Base-by-base conservation (phyloP, 2,113 vertebrate species). In the Entelurus aequoreus region DNA sequence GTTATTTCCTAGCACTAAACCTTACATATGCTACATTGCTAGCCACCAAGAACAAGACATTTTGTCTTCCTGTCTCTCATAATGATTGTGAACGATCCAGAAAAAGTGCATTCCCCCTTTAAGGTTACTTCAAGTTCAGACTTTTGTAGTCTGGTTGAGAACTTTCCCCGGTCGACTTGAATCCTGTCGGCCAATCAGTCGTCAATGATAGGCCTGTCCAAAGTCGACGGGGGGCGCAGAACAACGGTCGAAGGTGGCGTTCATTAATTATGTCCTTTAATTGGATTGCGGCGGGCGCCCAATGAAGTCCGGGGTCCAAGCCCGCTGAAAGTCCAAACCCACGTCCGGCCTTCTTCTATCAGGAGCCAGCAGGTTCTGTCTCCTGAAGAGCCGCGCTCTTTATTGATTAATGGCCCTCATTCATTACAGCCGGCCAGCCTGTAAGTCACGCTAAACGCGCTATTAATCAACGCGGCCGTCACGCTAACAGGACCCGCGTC, bases 341-440 rank as follows among this genome's bases (percentile, higher is more conserved):
- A 93, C 89, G 88, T 57, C 89, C 71, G 92, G 93, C 92, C 92
- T 90, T 92, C 95, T 97, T 94, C 95, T 97, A 98, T 98, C 96
- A 98, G 92, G 91, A 95, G 92, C 82, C 95, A 96, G 96, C 94
- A 92, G 94, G 96, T 94, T 91, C 94, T 92, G 94, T 94, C 93
- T 94, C 90, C 90, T 88, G 91, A 93, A 95, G 94, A 92, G 94
- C 93, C 88, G 90, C 93, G 94, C 93, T 94, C 93, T 97, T 91
- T 97, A 99, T 98, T 99, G 97, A 99, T 98, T 98, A 99, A 99
- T 98, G 95, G 93, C 94, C 90, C 94, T 98, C 94, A 98, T 99
- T 97, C 97, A 98, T 98, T 95, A 96, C 91, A 80, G 88, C 93
- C 93, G 92, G 91, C 90, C 94, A 91, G 92, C 93, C 93, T 93